Evolutionary conservation across 2,888 invertebrate genomes (phyloP).

Genomic region (Orthosia incerta): DNA sequence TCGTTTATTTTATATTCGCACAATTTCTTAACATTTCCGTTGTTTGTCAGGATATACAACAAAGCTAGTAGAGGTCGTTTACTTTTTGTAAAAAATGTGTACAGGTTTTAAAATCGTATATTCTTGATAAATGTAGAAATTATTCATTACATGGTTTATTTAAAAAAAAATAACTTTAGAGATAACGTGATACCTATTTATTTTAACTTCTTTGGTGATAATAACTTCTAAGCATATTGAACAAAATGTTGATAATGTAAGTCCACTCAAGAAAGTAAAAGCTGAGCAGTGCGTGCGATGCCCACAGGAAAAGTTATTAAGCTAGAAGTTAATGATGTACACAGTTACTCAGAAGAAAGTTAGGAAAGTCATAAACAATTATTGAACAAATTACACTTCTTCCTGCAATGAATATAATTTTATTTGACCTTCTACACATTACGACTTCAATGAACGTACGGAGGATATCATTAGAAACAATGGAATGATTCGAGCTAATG

Average conservation of each 20-base stretch:
- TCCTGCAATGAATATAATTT: conserved; percentile 47
- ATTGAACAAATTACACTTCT: conserved; percentile 57
- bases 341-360: conserved; percentile 53
- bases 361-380: conserved; percentile 49
- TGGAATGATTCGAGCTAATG: conserved; percentile 52
- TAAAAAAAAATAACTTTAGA: neutral
- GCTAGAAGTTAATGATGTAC: conserved; percentile 36
- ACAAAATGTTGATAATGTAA: neutral
- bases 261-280: conserved; percentile 42
- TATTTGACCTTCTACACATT: conserved; percentile 53
- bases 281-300: conserved; percentile 18
- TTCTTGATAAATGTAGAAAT: conserved; percentile 30
- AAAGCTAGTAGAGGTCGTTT: conserved; percentile 30
- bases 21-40: conserved; percentile 33
- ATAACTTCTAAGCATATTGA: neutral
- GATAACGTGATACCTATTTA: neutral
- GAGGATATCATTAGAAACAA: conserved; percentile 60
- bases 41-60: conserved; percentile 14
- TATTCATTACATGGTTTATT: conserved; percentile 13
- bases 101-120: neutral
- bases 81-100: conserved; percentile 10
- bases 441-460: conserved; percentile 29
- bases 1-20: conserved; percentile 8
- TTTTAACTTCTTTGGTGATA: neutral
- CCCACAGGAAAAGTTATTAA: conserved; percentile 37